Conservation (phyloP, 2,113 vertebrate species). For the Chamaea fasciata region DNA sequence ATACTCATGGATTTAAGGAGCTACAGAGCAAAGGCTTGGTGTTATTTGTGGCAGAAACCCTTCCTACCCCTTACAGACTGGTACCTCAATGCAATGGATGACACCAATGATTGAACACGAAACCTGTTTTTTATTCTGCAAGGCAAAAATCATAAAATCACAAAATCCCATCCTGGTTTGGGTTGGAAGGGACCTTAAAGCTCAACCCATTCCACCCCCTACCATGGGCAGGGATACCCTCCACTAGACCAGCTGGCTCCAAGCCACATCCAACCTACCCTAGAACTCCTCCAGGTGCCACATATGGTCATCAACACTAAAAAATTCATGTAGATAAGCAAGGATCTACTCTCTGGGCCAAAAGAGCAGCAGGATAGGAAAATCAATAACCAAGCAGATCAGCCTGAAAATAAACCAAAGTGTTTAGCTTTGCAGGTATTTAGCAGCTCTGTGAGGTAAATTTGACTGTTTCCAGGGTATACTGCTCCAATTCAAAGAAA, state of each 20-base stretch:
- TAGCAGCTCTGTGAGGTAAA: not conserved
- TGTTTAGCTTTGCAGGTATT: not conserved
- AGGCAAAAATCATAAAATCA: not conserved
- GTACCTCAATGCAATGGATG: rapidly evolving
- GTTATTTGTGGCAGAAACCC: not conserved
- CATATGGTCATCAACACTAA: not conserved
- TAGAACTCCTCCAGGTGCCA: not conserved
- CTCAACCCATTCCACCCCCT: not conserved
- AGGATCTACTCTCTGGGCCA: not conserved
- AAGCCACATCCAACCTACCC: not conserved
- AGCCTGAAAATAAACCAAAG: not conserved
- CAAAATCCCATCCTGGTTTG: not conserved
- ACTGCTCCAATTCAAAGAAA: not conserved
- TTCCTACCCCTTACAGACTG: not conserved
- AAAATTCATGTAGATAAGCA: not conserved
- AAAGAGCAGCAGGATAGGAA: not conserved
- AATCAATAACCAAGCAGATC: not conserved
- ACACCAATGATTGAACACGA: rapidly evolving
- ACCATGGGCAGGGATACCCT: not conserved
- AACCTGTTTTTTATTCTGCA: not conserved
- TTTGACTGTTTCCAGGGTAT: not conserved
- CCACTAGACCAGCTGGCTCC: not conserved
- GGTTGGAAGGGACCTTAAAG: not conserved
- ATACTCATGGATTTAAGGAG: not conserved
- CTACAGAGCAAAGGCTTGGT: not conserved